A percentile compares a stretch with the other conserved stretches of the same genome.
Conservation (phyloP, 2,113 vertebrate species). For the Atractosteus spatula region DNA sequence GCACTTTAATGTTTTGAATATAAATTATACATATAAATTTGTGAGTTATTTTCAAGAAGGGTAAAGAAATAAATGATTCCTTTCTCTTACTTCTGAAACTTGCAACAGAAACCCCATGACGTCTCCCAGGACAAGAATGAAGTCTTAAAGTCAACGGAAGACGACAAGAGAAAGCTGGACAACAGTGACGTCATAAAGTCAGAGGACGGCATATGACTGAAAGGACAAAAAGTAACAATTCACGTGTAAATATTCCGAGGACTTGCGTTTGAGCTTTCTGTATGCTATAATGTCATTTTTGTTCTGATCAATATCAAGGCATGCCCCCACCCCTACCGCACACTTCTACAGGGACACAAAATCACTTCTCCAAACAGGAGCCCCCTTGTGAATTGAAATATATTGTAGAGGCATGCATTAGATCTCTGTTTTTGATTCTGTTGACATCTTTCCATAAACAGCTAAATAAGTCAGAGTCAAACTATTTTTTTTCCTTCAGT, state of each 20-base stretch:
- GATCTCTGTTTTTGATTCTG: neutral
- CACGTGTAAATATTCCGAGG: conserved; percentile 9
- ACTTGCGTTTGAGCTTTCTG: conserved; percentile 19
- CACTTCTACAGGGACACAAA: conserved; percentile 5
- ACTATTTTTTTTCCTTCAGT: too few species aligned
- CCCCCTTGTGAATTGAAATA: neutral
- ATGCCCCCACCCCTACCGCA: conserved; percentile 4
- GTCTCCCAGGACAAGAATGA: conserved; percentile 3
- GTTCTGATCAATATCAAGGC: conserved; percentile 19
- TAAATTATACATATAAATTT: too few species aligned
- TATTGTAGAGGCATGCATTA: conserved; percentile 17
- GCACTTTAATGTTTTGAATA: too few species aligned
- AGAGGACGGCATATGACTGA: neutral
- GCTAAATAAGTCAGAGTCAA: too few species aligned
- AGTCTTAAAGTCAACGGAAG: conserved; percentile 15
- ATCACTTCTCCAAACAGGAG: neutral
- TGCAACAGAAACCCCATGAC: conserved; percentile 9
- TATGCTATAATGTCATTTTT: conserved; percentile 25
- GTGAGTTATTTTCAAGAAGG: too few species aligned
- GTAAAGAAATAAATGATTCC: too few species aligned
- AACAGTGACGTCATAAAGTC: neutral
- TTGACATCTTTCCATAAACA: too few species aligned
- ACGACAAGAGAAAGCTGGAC: neutral
- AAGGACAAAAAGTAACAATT: neutral
- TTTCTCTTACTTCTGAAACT: neutral